These are phyloP conservation scores for Drosophila oshimai DNA, from an alignment of 1,140 invertebrate species.

Conservation along the genomic window DNA sequence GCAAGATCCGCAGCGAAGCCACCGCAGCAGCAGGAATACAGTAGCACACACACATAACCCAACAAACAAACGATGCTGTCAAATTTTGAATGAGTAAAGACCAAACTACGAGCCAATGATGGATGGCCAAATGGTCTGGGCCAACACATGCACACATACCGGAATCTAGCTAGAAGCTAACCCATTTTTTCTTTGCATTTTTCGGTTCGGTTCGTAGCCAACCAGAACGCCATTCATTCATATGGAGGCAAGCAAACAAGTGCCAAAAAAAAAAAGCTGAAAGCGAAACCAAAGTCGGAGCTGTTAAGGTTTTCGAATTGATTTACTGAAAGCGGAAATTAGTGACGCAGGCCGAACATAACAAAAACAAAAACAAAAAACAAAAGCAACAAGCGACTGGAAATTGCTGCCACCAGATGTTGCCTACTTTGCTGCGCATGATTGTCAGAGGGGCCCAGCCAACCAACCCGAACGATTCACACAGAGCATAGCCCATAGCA, in stretches of 20 bases:
- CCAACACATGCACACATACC: conserved; percentile 24
- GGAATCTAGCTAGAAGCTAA: conserved; percentile 14
- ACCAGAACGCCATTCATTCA: conserved; percentile 60
- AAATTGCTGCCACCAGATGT: conserved; percentile 73
- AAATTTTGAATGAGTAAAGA: conserved; percentile 81
- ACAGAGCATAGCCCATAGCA: background rate
- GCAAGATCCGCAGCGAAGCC: conserved; percentile 50
- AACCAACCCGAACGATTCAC: background rate
- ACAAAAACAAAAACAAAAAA: conserved; percentile 20
- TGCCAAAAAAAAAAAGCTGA: conserved; percentile 26
- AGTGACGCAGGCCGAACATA: conserved; percentile 55
- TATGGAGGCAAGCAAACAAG: conserved; percentile 33
- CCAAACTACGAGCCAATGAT: conserved; percentile 75
- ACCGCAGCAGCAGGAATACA: conserved; percentile 11
- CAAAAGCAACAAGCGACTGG: conserved; percentile 45
- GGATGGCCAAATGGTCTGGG: conserved; percentile 63
- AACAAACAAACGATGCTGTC: conserved; percentile 79
- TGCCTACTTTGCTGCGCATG: conserved; percentile 72
- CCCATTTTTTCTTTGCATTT: conserved; percentile 45
- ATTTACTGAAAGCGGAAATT: conserved; percentile 79
- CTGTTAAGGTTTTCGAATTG: conserved; percentile 70
- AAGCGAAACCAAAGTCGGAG: conserved; percentile 33
- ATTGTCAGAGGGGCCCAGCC: conserved; percentile 47
- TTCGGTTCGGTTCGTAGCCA: conserved; percentile 35
- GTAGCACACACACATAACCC: conserved; percentile 23